phyloP scores from a whole-genome alignment of 2,888 invertebrate genomes.

The Drosophila mettleri region DNA sequence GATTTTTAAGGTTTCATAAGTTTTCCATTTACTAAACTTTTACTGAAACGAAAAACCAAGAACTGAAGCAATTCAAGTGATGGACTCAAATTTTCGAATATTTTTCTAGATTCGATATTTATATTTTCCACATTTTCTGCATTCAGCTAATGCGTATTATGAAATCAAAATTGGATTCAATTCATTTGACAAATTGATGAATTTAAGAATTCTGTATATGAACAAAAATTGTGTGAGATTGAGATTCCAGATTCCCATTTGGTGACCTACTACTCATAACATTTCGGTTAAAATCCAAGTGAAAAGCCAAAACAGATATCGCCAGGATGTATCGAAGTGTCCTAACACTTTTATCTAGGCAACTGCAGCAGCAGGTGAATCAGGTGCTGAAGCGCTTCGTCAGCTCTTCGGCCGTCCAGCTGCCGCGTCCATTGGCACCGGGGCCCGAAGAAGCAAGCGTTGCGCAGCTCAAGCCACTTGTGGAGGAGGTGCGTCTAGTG shows the following conservation, averaged over 20 bases:
- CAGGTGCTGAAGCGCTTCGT: not conserved
- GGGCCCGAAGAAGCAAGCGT: not conserved
- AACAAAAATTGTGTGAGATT: not conserved
- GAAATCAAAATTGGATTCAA: not conserved
- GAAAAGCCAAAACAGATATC: not conserved
- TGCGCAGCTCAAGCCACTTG: not conserved
- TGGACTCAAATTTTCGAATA: not conserved
- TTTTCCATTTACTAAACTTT: not conserved
- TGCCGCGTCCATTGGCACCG: conserved; percentile 28
- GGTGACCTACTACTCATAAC: conserved; percentile 6
- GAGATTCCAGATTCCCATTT: not conserved
- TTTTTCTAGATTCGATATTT: not conserved
- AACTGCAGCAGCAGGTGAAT: not conserved
- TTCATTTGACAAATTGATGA: not conserved
- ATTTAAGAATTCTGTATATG: not conserved
- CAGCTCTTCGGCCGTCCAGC: conserved; percentile 18
- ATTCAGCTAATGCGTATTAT: not conserved
- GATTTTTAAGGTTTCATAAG: not conserved
- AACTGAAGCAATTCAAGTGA: not conserved
- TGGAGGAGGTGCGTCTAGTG: conserved; percentile 21
- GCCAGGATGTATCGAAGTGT: conserved; percentile 7
- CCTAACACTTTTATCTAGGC: not conserved
- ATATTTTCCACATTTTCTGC: too few relatives aligned
- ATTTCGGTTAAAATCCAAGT: conserved; percentile 6
- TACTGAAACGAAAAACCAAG: too few relatives aligned